Conservation (phyloP, 2,113 vertebrate genomes). For the Forbesichthys agassizii region DNA sequence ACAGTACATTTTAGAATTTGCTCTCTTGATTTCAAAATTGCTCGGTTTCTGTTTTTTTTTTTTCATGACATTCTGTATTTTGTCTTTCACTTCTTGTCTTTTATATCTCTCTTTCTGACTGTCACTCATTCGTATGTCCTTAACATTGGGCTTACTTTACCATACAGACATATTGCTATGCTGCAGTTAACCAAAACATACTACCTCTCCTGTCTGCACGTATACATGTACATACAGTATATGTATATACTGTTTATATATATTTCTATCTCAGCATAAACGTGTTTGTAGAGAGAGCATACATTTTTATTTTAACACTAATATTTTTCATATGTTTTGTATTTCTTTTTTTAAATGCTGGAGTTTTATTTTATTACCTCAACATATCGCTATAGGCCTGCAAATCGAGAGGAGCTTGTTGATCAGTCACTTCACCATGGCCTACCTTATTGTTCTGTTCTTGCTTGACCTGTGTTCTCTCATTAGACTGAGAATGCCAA, state of each 20-base stretch:
- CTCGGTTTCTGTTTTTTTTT: neutral
- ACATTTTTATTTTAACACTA: conserved; percentile 48
- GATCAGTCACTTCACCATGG: no score
- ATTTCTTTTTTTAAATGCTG: conserved; percentile 66
- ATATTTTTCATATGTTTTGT: conserved; percentile 52
- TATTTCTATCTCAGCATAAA: conserved; percentile 37
- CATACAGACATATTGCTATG: no score
- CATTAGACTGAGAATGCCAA: no score
- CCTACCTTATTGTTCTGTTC: no score
- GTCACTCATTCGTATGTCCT: no score
- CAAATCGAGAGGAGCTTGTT: conserved; percentile 21
- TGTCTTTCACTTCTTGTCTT: neutral
- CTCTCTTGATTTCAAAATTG: neutral
- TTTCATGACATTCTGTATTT: conserved; percentile 22
- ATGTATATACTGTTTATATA: conserved; percentile 51
- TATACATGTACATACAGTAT: neutral
- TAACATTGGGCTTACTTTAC: no score
- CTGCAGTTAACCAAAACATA: no score
- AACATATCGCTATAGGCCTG: conserved; percentile 50
- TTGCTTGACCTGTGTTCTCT: no score
- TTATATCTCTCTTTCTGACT: neutral
- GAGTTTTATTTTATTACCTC: conserved; percentile 67
- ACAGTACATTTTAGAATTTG: conserved; percentile 28
- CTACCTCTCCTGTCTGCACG: neutral
- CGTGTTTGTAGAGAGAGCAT: conserved; percentile 51